Evolutionary conservation across 2,113 vertebrate genomes (phyloP).

Genomic region (Porphyrio hochstetteri): DNA sequence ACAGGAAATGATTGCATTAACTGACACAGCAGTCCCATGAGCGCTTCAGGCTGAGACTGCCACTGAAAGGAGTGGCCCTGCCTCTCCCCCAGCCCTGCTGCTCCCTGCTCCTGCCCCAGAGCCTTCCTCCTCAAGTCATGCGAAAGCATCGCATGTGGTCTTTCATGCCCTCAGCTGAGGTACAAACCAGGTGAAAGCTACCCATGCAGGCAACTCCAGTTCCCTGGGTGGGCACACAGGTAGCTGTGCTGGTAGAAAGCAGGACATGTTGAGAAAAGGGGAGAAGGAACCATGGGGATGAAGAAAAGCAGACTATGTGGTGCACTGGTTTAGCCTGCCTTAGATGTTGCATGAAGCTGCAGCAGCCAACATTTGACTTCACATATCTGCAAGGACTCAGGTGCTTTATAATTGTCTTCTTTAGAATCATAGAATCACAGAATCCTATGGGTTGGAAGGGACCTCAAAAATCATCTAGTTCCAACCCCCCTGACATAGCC

Average conservation of each 20-base stretch:
- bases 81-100: not conserved
- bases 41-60: not conserved
- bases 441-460: too few species aligned
- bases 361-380: not conserved
- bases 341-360: accelerated
- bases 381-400: not conserved
- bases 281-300: not conserved
- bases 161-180: not conserved
- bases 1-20: constrained; percentile 22
- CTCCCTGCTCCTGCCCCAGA: not conserved
- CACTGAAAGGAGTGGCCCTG: not conserved
- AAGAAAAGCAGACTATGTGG: not conserved
- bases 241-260: not conserved
- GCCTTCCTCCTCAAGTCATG: accelerated
- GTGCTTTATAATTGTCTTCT: not conserved
- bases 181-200: not conserved
- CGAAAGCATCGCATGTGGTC: not conserved
- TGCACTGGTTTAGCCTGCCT: not conserved
- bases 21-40: not conserved
- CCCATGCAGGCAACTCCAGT: too few species aligned
- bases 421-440: not conserved
- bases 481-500: too few species aligned
- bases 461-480: too few species aligned
- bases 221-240: accelerated
- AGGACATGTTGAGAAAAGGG: not conserved